Evolutionary conservation across 2,888 invertebrate genomes (phyloP), one percentile per base, ranked within the genome.

Genomic region (Schrankia costaestrigalis): DNA sequence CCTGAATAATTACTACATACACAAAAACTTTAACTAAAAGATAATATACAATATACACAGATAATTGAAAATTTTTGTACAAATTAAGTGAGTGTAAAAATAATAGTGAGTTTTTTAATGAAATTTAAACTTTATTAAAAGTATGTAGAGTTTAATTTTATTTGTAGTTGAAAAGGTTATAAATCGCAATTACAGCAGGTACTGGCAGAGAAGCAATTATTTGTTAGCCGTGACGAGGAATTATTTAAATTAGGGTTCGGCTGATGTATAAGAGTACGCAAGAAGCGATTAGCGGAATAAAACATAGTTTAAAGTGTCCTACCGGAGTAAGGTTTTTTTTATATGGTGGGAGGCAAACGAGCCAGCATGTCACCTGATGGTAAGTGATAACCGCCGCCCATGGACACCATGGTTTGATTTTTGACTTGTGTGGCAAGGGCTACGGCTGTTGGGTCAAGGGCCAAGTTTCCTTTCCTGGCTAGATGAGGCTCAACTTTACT

Each of bases 171-270:
- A 56, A 60, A 51, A 41, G 29, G 65, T 52, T 55, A 70, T 70
- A 71, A 71, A 73, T 76, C 50, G 64, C 60, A 70, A 74, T 75
- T 66, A 71, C 57, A 58, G 46, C 62, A 66, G 68, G 73, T 71
- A 67, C 59, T 47, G 45, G 41, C 52, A 43, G 45, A 41, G 31
- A 37, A 44, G 55, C 67, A 71, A 71, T 75, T 68, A 69, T 64
- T 43, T 49, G 65, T 58, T 46, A 53, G 66, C 64, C 64, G 57
- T 71, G 63, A 65, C 56, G 57, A 64, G 56, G 57, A 65, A 68
- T 72, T 70, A 75, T 75, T 70, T 57, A 74, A 74, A 71, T 69
- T 55, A 56, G 37, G 33, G 22, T 33, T 31, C 6, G 15, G 17
- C 32, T 24, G 36, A 46, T 59, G 59, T 32, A 0, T 28, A 26